phyloP scores from a whole-genome alignment of 2,797 vertebrate genomes.

The Cossypha heuglini region DNA sequence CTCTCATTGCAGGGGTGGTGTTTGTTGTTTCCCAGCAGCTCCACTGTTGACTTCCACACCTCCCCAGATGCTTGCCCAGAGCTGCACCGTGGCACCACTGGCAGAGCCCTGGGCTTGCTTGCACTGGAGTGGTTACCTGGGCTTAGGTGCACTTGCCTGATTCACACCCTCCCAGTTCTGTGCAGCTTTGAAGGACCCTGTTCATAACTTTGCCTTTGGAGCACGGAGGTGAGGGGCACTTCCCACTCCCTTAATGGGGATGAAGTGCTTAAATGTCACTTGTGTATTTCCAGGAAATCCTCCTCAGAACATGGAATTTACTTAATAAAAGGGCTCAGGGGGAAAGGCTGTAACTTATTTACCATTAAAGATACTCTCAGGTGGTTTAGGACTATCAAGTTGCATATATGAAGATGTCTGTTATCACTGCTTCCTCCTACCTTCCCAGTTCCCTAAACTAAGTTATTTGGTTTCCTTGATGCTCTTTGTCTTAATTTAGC shows the following conservation, averaged over 20 bases:
- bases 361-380: neutral
- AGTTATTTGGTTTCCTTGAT: neutral
- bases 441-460: neutral
- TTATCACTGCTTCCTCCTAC: neutral
- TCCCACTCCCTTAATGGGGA: neutral
- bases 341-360: neutral
- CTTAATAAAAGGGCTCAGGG: neutral
- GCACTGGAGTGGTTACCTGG: neutral
- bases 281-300: neutral
- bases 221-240: neutral
- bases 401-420: neutral
- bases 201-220: fast-evolving
- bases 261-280: neutral
- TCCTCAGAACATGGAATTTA: neutral
- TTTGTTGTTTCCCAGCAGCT: neutral
- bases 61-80: neutral
- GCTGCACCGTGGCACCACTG: no score
- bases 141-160: fast-evolving
- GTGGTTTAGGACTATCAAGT: neutral
- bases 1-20: fast-evolving
- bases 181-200: neutral
- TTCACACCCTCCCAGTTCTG: fast-evolving
- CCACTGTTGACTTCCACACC: neutral
- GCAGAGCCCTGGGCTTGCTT: neutral
- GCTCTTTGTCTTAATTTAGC: neutral